Percentiles rank a stretch among this genome's conserved stretches.
Evolutionary conservation across 2,888 invertebrate genomes (phyloP).

Genomic region (Drosophila nr. perissopoda): DNA sequence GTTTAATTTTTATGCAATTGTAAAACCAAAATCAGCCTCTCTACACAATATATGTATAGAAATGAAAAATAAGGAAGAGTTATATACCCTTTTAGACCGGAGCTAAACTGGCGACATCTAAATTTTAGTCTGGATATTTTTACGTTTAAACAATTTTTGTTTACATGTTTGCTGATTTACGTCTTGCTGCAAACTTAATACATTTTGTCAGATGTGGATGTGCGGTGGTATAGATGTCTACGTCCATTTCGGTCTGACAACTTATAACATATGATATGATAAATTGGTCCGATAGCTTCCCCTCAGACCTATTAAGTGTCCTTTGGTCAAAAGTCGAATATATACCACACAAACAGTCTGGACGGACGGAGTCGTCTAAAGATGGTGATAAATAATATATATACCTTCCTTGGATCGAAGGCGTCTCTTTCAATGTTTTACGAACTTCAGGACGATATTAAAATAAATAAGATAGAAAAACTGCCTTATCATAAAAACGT

Average conservation of each 20-base stretch:
- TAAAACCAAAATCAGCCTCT: background rate
- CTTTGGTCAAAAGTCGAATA: background rate
- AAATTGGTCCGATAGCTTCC: background rate
- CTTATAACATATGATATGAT: background rate
- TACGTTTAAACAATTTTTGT: background rate
- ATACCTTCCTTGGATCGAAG: background rate
- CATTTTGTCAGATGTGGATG: background rate
- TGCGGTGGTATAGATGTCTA: background rate
- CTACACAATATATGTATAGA: background rate
- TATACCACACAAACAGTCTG: background rate
- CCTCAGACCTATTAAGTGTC: accelerated
- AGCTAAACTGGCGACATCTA: background rate
- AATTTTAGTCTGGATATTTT: background rate
- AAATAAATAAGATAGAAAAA: background rate
- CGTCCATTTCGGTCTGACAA: background rate
- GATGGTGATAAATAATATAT: background rate
- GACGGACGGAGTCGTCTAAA: background rate
- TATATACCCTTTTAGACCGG: background rate
- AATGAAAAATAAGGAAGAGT: accelerated
- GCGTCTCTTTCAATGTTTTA: too few relatives aligned
- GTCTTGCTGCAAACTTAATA: background rate
- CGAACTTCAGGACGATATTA: background rate
- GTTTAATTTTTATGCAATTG: background rate
- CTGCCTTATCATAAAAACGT: background rate
- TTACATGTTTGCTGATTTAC: background rate